These are phyloP conservation scores for Herpailurus yagouaroundi DNA, from an alignment of 2,113 vertebrate genomes.

Conservation along the genomic window DNA sequence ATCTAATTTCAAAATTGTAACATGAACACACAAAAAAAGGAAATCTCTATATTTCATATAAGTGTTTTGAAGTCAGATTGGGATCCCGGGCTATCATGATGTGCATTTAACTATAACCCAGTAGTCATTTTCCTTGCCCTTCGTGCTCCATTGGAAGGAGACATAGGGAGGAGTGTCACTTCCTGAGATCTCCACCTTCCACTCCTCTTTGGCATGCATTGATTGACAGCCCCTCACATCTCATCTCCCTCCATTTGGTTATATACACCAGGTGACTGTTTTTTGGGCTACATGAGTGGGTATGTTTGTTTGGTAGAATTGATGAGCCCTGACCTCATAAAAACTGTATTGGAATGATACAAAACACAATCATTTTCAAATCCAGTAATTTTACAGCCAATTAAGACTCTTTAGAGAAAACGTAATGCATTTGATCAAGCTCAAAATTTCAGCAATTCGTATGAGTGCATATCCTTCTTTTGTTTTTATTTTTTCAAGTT, in stretches of 20 bases:
- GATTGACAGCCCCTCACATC: not conserved
- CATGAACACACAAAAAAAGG: not conserved
- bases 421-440: conserved; percentile 54
- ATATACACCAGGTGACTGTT: conserved; percentile 58
- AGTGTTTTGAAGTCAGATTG: not conserved
- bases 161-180: not conserved
- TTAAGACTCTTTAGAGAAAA: conserved; percentile 75
- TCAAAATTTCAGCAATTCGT: conserved; percentile 47
- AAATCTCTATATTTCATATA: conserved; percentile 45
- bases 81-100: not conserved
- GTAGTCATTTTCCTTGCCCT: not conserved
- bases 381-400: conserved; percentile 69
- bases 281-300: conserved; percentile 32
- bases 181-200: not conserved
- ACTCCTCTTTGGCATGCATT: not conserved
- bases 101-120: not conserved
- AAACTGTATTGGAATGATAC: conserved; percentile 56
- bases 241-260: conserved; percentile 52
- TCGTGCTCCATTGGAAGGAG: not conserved
- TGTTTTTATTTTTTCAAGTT: conserved; percentile 26
- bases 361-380: conserved; percentile 72
- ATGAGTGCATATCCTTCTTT: not conserved
- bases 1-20: conserved; percentile 35
- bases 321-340: conserved; percentile 61
- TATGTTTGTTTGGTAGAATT: conserved; percentile 69